A percentile compares a stretch with the other conserved stretches of the same genome.
phyloP scores from a whole-genome alignment of 2,113 vertebrate genomes.

The Hyla sarda region DNA sequence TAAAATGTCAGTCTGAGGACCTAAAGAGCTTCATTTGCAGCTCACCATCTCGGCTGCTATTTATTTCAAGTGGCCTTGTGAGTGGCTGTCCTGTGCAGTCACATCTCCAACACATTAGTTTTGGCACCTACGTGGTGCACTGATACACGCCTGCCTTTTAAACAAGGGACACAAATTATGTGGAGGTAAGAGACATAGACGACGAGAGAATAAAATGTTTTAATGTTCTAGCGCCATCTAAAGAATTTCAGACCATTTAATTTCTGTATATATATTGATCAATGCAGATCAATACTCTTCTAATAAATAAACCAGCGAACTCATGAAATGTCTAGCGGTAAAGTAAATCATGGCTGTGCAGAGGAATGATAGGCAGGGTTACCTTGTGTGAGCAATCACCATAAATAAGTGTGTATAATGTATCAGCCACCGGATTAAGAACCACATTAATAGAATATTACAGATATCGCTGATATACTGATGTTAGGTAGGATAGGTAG shows the following conservation, averaged over 20 bases:
- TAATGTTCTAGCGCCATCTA: not conserved
- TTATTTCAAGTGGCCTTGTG: slow-evolving; percentile 16
- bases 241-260: not conserved
- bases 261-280: not conserved
- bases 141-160: not conserved
- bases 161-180: not conserved
- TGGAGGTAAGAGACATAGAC: too few relatives aligned
- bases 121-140: not conserved
- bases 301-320: not conserved
- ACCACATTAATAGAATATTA: too few relatives aligned
- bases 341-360: not conserved
- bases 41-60: slow-evolving; percentile 14
- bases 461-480: not conserved
- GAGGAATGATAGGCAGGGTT: not conserved
- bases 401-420: not conserved
- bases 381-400: not conserved
- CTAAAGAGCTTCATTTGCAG: slow-evolving; percentile 5
- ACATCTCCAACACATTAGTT: not conserved
- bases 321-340: not conserved
- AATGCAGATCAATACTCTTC: not conserved
- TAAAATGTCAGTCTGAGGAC: not conserved
- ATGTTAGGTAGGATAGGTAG: not conserved
- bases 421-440: not conserved
- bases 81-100: slow-evolving; percentile 4
- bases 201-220: not conserved